Evolutionary conservation across 2,797 vertebrate genomes (phyloP), one percentile per base, ranked within the genome.

Genomic region (Pangasius mekongensis): DNA sequence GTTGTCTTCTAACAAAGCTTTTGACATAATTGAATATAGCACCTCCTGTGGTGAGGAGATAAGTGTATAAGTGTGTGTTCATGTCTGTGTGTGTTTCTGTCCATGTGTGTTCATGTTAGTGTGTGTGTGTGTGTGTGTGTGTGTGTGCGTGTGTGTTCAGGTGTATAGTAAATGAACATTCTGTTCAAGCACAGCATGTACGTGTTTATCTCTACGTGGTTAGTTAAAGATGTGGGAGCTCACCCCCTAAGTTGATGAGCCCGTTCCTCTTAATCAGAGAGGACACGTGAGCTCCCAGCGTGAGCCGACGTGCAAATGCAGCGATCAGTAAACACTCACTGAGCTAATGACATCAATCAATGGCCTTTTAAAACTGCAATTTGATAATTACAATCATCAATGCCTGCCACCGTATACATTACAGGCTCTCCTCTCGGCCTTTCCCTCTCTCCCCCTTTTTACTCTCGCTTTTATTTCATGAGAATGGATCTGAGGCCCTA

Each of bases 311-410:
- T 92, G 93, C 90, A 92, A 91, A 91, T 91, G 93, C 93, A 93
- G 94, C 95, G 94, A 96, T 96, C 96, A 95, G 96, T 94, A 96
- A 96, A 96, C 95, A 95, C 94, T 96, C 95, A 95, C 94, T 93
- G 93, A 96, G 94, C 95, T 96, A 96, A 97, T 96, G 96, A 95
- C 95, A 95, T 95, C 94, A 96, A 96, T 97, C 96, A 96, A 96
- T 96, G 95, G 94, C 94, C 95, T 96, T 95, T 96, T 96, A 96
- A 97, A 96, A 95, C 94, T 95, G 95, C 94, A 95, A 96, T 96
- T 95, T 96, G 94, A 97, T 96, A 96, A 97, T 96, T 96, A 96
- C 95, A 95, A 94, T 95, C 95, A 95, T 96, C 95, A 96, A 93
- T 95, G 93, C 92, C 94, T 95, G 93, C 94, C 92, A 93, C 90